These are phyloP conservation scores for Notolepis coatsorum DNA, from an alignment of 2,797 vertebrate species.

Conservation along the genomic window DNA sequence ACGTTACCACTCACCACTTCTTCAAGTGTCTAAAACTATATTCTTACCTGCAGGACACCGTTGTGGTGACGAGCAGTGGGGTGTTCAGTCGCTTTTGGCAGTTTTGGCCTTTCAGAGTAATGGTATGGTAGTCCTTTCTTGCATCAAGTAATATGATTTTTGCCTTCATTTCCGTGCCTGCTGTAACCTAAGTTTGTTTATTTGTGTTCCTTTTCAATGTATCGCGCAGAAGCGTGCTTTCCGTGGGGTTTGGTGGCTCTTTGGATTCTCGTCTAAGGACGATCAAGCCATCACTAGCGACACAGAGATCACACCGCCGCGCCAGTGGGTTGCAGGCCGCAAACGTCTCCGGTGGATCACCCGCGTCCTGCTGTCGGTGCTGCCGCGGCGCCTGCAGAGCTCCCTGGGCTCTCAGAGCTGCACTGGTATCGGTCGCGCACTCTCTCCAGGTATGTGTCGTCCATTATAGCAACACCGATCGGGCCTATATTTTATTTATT, in stretches of 20 bases:
- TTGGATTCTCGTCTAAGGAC: constrained; percentile 58
- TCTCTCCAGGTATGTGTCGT: constrained; percentile 78
- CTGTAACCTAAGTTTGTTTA: too few relatives aligned
- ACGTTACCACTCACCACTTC: too few relatives aligned
- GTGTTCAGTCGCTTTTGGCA: constrained; percentile 63
- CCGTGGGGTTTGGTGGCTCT: constrained; percentile 70
- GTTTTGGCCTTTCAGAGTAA: constrained; percentile 77
- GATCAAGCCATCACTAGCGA: not conserved
- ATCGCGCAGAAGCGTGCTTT: constrained; percentile 61
- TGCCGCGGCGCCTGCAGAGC: constrained; percentile 78
- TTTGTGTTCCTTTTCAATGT: accelerated
- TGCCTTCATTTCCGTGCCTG: too few relatives aligned
- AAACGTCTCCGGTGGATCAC: constrained; percentile 72
- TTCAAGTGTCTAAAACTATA: too few relatives aligned
- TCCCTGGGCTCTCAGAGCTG: constrained; percentile 76
- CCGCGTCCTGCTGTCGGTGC: constrained; percentile 71
- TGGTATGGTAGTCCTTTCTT: constrained; percentile 61
- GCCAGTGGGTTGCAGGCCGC: constrained; percentile 65
- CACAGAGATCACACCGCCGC: constrained; percentile 18
- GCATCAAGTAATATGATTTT: accelerated
- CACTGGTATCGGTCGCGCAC: constrained; percentile 66
- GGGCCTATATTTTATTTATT: too few relatives aligned
- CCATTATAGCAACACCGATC: too few relatives aligned
- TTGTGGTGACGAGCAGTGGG: constrained; percentile 53
- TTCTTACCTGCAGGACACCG: constrained; percentile 46